Conservation (phyloP, 2,113 vertebrate genomes). For the Ceratotherium simum region DNA sequence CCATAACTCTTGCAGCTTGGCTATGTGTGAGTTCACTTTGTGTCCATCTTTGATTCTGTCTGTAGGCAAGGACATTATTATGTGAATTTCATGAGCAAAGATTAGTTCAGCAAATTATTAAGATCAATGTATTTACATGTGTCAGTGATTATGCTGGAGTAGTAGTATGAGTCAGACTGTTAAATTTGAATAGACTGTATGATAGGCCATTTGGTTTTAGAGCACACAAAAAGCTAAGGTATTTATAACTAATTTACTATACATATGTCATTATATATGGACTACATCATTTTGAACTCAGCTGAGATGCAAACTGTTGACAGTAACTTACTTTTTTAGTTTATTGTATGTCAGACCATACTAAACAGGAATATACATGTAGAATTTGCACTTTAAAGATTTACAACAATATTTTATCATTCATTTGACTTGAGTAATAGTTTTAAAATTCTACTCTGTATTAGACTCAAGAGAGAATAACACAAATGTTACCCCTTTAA, state of each 20-base stretch:
- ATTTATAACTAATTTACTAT: not conserved
- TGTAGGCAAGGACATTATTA: constrained; percentile 57
- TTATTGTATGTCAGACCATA: not conserved
- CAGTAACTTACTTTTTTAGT: not conserved
- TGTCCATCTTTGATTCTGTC: constrained; percentile 70
- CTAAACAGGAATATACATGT: not conserved
- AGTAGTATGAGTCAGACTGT: not conserved
- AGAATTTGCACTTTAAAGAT: constrained; percentile 18
- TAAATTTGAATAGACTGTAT: not conserved
- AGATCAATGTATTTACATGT: not conserved
- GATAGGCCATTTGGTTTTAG: constrained; percentile 24
- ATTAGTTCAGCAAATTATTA: constrained; percentile 10
- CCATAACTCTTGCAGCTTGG: constrained; percentile 66
- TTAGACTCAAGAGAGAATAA: constrained; percentile 4
- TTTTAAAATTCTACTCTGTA: constrained; percentile 15
- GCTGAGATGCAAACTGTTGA: constrained; percentile 1
- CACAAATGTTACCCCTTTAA: not conserved
- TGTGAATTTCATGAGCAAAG: constrained; percentile 47
- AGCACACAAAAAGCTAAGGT: constrained; percentile 51
- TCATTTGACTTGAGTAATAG: not conserved
- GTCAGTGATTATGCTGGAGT: not conserved
- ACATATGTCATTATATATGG: not conserved
- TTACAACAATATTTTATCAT: constrained; percentile 18
- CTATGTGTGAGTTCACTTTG: constrained; percentile 51
- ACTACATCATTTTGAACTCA: constrained; percentile 28